Evolutionary conservation across 2,797 vertebrate species (phyloP).

Genomic region (Phalloptychus januarius): DNA sequence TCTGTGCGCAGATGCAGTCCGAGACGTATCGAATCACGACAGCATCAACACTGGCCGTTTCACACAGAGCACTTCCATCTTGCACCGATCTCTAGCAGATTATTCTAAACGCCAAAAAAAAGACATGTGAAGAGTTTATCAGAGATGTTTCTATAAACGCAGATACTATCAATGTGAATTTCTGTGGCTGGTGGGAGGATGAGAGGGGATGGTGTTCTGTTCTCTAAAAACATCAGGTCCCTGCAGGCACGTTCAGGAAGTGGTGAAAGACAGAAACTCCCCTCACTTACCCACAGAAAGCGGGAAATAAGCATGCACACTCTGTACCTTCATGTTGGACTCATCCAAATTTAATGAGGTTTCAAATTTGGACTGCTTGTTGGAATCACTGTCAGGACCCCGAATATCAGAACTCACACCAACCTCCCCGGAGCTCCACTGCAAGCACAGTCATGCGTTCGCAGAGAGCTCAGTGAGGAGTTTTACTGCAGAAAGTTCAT

Average conservation of each 20-base stretch:
- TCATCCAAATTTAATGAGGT: constrained; percentile 4
- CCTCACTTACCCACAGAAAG: constrained; percentile 48
- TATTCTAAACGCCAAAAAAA: constrained; percentile 26
- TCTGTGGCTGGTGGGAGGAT: constrained; percentile 25
- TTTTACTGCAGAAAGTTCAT: constrained; percentile 30
- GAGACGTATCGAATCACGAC: constrained; percentile 13
- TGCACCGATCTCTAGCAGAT: constrained; percentile 19
- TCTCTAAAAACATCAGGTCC: constrained; percentile 57
- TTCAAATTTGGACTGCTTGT: constrained; percentile 1
- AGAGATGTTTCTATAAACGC: constrained; percentile 46
- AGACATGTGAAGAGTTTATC: constrained; percentile 50
- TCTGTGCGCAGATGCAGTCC: constrained; percentile 18
- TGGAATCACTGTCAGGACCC: constrained; percentile 6
- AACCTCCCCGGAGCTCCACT: not conserved
- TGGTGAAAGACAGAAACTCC: constrained; percentile 67
- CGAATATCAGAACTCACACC: not conserved
- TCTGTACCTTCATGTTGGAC: constrained; percentile 9
- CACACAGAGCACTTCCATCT: constrained; percentile 11
- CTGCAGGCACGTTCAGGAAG: constrained; percentile 65
- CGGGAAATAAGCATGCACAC: constrained; percentile 33
- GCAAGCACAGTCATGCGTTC: constrained; percentile 19
- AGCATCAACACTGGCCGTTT: not conserved
- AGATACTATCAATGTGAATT: constrained; percentile 49
- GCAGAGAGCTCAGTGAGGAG: not conserved
- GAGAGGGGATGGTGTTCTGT: not conserved